Evolutionary conservation across 2,797 vertebrate species (phyloP), one percentile per base, ranked within the genome.

Genomic region (Epinephelus malabaricus): DNA sequence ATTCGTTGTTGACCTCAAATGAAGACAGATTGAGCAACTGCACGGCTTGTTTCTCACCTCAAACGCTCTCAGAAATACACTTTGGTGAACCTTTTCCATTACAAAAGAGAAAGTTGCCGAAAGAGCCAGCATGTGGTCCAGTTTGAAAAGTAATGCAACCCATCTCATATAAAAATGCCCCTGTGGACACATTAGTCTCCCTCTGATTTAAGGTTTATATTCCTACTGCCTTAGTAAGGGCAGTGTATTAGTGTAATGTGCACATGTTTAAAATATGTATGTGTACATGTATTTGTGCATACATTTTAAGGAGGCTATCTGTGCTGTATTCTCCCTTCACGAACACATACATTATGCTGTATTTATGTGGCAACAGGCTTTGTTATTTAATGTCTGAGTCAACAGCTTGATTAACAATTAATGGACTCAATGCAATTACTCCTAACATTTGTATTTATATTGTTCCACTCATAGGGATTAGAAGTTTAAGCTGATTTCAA

Each of bases 401-500:
- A 46, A 18, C 60, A 78, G 69, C 75, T 78, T 76, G 76, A 83
- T 89, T 80, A 82, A 79, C 78, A 85, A 86, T 84, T 56, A 68
- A 87, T 74, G 45, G 64, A 72, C 60, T 65, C 11, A 10, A 60
- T 40, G 64, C 47, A 79, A 82, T 89, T 78, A 74, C 63, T 73
- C 21, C 50, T 83, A 51, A 51, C 78, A 62, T 84, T 85, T 78
- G 50, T 78, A 69, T 88, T 87, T 83, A 49, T 71, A 71, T 79
- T 78, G 79, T 85, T 86, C 66, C 73, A 38, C 74, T 75, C 3
- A 10, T 55, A 49, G 69, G 81, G 90, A 89, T 91, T 86, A 92
- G 69, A 79, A 80, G 76, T 88, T 88, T 81, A 86, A 79, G 63
- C 61, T 82, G 82, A 92, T 91, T 87, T 76, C 83, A 86, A 84